phyloP scores from a whole-genome alignment of 2,888 invertebrate species.

The Osmoderma eremita region DNA sequence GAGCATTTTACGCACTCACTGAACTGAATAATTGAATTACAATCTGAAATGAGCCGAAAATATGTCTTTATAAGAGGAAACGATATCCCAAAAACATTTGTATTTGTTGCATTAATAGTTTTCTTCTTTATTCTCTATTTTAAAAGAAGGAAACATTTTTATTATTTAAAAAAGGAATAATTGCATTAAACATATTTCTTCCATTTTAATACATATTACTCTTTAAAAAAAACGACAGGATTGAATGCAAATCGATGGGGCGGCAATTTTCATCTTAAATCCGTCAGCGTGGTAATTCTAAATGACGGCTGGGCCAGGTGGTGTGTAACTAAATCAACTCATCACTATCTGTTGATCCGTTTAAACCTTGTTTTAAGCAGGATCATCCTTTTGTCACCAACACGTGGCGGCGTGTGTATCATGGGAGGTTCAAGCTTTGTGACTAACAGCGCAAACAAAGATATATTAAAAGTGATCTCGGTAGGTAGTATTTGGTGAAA shows the following conservation, averaged over 20 bases:
- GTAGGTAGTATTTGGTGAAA: conserved; percentile 25
- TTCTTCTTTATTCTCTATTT: background rate
- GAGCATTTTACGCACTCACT: conserved; percentile 53
- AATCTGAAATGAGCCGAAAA: conserved; percentile 54
- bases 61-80: conserved; percentile 51
- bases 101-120: conserved; percentile 7
- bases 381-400: conserved; percentile 47
- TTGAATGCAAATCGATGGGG: conserved; percentile 18
- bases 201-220: no score
- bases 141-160: no score
- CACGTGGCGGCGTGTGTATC: conserved; percentile 45
- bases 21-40: conserved; percentile 54
- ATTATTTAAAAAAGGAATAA: no score
- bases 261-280: conserved; percentile 31
- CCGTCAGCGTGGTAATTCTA: conserved; percentile 36
- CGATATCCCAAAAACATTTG: conserved; percentile 15
- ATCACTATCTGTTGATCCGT: conserved; percentile 40
- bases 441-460: conserved; percentile 32
- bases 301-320: conserved; percentile 43
- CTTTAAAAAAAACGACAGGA: no score
- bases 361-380: conserved; percentile 41
- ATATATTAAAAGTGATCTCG: conserved; percentile 34
- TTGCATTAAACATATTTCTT: no score
- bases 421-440: conserved; percentile 36
- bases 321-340: conserved; percentile 45